Evolutionary conservation across 2,797 vertebrate species (phyloP).

Genomic region (Malurus leucopterus): DNA sequence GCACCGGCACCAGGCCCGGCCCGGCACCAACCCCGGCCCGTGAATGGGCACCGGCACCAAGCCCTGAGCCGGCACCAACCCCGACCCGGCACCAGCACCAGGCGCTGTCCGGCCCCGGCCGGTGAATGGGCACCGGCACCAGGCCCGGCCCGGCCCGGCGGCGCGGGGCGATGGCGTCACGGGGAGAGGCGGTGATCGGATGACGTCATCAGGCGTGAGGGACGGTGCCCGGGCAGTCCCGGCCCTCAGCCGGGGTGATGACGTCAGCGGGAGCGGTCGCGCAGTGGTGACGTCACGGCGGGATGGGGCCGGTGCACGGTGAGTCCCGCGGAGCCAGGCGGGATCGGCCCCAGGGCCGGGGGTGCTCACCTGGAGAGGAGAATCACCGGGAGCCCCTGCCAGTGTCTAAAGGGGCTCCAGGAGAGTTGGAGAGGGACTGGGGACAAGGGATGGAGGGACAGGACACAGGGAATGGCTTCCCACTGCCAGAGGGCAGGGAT

Average conservation of each 20-base stretch:
- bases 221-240: not conserved
- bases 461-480: not conserved
- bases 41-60: not conserved
- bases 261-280: not conserved
- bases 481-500: not conserved
- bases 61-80: not conserved
- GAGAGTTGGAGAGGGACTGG: not conserved
- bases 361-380: accelerated
- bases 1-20: no score
- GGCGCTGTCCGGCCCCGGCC: not conserved
- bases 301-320: not conserved
- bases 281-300: not conserved
- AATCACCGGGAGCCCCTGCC: not conserved
- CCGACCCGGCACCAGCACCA: no score
- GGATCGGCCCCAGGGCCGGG: not conserved
- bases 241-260: not conserved
- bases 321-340: not conserved
- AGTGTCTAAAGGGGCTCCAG: accelerated
- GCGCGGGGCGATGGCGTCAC: not conserved
- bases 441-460: not conserved
- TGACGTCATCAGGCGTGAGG: not conserved
- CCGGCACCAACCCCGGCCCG: not conserved
- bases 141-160: not conserved
- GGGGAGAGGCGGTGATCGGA: accelerated
- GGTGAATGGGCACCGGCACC: not conserved